Percentiles rank a stretch among this genome's conserved stretches.
These are phyloP conservation scores for Baccha elongata DNA, from an alignment of 2,888 invertebrate genomes.

Conservation along the genomic window DNA sequence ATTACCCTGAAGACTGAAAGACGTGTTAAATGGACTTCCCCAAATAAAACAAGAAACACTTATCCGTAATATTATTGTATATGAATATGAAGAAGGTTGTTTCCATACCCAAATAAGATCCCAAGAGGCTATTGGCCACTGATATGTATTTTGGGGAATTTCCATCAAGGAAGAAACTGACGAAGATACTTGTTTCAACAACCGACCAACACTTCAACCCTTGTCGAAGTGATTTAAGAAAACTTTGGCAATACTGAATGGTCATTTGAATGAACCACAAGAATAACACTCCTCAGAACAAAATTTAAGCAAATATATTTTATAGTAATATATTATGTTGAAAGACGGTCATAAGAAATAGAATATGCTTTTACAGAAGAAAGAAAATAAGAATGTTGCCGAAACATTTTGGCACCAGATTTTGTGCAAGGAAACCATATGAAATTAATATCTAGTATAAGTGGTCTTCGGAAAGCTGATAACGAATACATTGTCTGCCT, in stretches of 20 bases:
- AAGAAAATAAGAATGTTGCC: no score
- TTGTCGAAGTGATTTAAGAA: conserved; percentile 44
- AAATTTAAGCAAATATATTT: no score
- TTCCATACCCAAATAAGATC: conserved; percentile 12
- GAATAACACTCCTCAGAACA: not conserved
- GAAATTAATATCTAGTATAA: no score
- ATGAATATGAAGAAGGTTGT: conserved; percentile 28
- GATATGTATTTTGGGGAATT: conserved; percentile 53
- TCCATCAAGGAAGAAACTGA: conserved; percentile 13
- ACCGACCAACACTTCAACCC: conserved; percentile 40
- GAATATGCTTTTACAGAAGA: no score
- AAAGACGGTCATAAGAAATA: no score
- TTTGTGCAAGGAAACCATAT: no score
- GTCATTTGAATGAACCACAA: conserved; percentile 38
- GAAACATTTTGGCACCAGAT: no score
- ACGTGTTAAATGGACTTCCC: conserved; percentile 55
- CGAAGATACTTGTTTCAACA: conserved; percentile 20
- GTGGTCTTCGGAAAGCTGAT: no score
- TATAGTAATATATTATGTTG: no score
- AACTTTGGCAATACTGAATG: conserved; percentile 32
- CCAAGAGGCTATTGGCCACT: conserved; percentile 52
- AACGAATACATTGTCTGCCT: no score
- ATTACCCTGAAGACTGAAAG: conserved; percentile 42
- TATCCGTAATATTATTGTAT: not conserved
- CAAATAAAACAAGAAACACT: conserved; percentile 46